phyloP scores from a whole-genome alignment of 2,797 vertebrate genomes.

The Tolypeutes matacus region DNA sequence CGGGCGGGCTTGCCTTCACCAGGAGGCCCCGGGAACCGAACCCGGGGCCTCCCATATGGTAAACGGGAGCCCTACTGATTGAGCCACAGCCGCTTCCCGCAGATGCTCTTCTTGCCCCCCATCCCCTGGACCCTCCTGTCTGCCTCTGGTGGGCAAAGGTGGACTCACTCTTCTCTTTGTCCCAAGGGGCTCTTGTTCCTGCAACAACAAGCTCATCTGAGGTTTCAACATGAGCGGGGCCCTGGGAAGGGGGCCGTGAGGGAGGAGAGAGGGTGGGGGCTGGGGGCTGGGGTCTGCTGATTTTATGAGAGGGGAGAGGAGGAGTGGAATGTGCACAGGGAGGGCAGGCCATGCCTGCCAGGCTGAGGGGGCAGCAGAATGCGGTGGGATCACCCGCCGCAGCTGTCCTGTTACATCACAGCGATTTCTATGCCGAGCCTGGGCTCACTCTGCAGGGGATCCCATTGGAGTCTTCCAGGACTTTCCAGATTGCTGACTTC shows the following conservation, averaged over 20 bases:
- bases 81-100: too few species aligned
- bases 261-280: background rate
- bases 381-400: slow-evolving; percentile 47
- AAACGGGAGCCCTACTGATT: too few species aligned
- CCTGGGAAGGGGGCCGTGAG: background rate
- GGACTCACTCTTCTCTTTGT: background rate
- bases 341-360: slow-evolving; percentile 21
- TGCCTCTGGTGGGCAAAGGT: background rate
- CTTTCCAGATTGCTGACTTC: background rate
- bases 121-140: background rate
- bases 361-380: slow-evolving; percentile 21
- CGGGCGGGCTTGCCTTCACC: too few species aligned
- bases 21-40: too few species aligned
- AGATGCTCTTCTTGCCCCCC: background rate
- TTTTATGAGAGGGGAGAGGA: background rate
- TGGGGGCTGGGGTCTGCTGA: background rate
- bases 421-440: slow-evolving; percentile 44
- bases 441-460: background rate
- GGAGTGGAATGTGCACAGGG: too few species aligned
- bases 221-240: too few species aligned
- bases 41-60: too few species aligned
- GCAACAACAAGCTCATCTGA: fast-evolving
- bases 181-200: background rate
- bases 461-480: background rate
- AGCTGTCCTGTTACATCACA: slow-evolving; percentile 39